A percentile compares a stretch with the other conserved stretches of the same genome.
phyloP scores from a whole-genome alignment of 2,797 vertebrate species.

The Zalophus californianus region DNA sequence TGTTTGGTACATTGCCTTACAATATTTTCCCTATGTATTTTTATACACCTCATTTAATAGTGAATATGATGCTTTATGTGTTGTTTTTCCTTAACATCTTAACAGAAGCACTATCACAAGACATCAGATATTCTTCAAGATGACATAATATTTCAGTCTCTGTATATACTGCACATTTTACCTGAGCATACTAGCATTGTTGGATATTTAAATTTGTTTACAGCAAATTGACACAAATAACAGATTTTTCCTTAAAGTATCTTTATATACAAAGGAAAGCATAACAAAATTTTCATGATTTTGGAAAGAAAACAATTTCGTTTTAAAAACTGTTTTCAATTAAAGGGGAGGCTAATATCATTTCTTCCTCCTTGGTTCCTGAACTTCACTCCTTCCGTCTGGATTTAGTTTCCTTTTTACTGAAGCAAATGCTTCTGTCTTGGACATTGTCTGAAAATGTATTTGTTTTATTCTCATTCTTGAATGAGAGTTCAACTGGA shows the following conservation, averaged over 20 bases:
- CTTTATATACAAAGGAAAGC: not conserved
- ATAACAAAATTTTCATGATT: not conserved
- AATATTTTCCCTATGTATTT: not conserved
- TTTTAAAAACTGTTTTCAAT: not conserved
- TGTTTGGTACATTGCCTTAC: not conserved
- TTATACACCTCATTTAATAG: not conserved
- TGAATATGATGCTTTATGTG: not conserved
- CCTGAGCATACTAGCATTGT: not conserved
- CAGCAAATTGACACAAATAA: not conserved
- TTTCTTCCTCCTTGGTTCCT: not conserved
- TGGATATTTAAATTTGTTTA: slow-evolving; percentile 27
- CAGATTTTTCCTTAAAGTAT: not conserved
- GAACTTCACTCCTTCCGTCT: not conserved
- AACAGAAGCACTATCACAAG: not conserved
- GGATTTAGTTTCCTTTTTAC: not conserved
- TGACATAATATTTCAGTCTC: not conserved
- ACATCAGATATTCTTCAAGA: not conserved
- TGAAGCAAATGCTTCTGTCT: not conserved
- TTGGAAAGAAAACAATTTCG: not conserved
- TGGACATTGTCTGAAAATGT: not conserved
- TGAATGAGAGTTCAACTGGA: not conserved
- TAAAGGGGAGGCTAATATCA: not conserved
- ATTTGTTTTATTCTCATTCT: not conserved
- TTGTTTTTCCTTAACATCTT: not conserved
- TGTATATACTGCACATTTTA: not conserved